These are phyloP conservation scores for Leucopsar rothschildi DNA, from an alignment of 2,113 vertebrate genomes.

Conservation along the genomic window DNA sequence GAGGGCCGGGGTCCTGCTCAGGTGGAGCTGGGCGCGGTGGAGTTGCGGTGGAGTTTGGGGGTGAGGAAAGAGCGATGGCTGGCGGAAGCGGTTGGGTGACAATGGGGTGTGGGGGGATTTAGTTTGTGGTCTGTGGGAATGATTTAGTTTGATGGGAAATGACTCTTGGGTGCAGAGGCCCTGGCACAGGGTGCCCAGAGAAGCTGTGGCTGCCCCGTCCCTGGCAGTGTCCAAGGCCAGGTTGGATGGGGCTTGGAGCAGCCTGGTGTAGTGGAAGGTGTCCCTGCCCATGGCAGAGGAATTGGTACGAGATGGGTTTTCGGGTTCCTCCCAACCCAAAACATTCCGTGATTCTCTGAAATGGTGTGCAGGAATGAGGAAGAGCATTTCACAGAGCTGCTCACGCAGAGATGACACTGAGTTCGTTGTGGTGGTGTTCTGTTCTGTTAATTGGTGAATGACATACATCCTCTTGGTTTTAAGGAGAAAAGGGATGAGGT, in stretches of 20 bases:
- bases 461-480: not conserved
- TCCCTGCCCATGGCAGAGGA: not conserved
- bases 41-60: not conserved
- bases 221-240: not conserved
- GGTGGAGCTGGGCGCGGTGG: not conserved
- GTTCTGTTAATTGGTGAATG: not conserved
- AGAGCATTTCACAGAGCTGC: not conserved
- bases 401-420: fast-evolving
- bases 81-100: not conserved
- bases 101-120: too few relatives aligned
- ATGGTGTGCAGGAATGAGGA: not conserved
- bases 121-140: too few relatives aligned
- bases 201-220: not conserved
- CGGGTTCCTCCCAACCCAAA: not conserved
- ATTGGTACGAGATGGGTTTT: not conserved
- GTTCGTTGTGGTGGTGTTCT: too few relatives aligned
- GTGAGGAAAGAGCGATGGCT: not conserved
- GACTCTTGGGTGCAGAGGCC: fast-evolving
- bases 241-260: not conserved
- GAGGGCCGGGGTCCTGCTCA: not conserved
- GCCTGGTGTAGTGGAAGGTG: fast-evolving
- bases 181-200: not conserved
- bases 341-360: not conserved
- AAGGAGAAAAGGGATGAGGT: not conserved
- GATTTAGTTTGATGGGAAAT: not conserved